Base-by-base conservation (phyloP, 2,797 vertebrate genomes). In the Sorex maritimensis region DNA sequence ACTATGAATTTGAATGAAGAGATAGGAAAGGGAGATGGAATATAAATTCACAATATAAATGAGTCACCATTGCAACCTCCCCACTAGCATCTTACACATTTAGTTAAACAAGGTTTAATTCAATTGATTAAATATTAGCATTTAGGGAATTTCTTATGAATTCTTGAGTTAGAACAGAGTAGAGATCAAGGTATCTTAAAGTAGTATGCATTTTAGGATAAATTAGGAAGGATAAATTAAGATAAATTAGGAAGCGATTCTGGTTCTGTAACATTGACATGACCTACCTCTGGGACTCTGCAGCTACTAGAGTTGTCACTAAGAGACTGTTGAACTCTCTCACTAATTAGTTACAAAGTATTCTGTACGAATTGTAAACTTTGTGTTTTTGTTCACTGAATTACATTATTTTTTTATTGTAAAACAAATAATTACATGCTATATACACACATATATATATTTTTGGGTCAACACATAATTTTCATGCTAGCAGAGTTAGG, bases 381-480 rank as follows among this genome's bases (percentile, higher is more conserved):
- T 52, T 87, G 34, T 0, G 13, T 67, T 82, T 90, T 77, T 26
- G 34, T 84, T 72, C 63, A 38, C 28, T 67, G 13, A 83, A 65
- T 90, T 72, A 6, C 8, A 73, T 86, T 23, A 38, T 14, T 55
- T 86, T 86, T 77, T 77, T 80, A 81, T 28, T 46, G 5, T 65
- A 65, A 55, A 61, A 49, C 55, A 81, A 87, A 85, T 17, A 49
- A 68, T 68, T 75, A 58, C 6, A 38, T 12, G 6, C 17, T 72
- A 10, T 79, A 34, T 34, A 34, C 34, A 34, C 34, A 34, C 2
- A 34, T 34, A 34, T 34, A 0, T 65, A 44, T 58, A 17, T 61
- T 90, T 82, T 93, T 75, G 81, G n/a, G 58, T 69, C 28, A 71
- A 3, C 13, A 23, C 9, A 34, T 75, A 44, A 28, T 75, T 82